These are phyloP conservation scores for Prunella himalayana DNA, from an alignment of 2,113 vertebrate species.

Conservation along the genomic window DNA sequence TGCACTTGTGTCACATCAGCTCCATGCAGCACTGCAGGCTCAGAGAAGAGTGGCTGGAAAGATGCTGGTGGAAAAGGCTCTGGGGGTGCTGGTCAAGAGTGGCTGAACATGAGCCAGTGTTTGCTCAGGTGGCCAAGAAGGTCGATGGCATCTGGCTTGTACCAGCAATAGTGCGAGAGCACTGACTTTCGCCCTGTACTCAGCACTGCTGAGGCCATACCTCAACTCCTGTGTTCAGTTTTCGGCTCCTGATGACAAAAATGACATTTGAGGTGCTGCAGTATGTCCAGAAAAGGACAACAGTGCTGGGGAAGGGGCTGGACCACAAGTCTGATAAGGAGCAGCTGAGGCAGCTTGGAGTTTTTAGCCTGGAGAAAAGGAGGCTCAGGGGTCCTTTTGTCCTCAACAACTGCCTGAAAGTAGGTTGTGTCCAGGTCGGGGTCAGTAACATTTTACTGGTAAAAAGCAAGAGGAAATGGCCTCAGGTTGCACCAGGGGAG, in stretches of 20 bases:
- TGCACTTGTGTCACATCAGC: background rate
- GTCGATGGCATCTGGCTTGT: background rate
- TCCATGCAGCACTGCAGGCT: background rate
- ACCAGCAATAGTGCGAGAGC: background rate
- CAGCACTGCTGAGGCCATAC: background rate
- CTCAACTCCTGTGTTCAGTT: background rate
- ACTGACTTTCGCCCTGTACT: no score
- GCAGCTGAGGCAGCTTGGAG: background rate
- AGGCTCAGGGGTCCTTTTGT: background rate
- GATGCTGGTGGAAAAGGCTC: background rate
- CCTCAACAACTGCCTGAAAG: background rate
- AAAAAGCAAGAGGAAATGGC: background rate
- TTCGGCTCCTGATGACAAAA: background rate
- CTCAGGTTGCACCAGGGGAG: background rate
- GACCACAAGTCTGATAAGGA: background rate
- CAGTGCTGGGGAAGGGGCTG: background rate
- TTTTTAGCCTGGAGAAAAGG: background rate
- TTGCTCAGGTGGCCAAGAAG: background rate
- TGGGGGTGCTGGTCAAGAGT: background rate
- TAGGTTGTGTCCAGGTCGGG: no score
- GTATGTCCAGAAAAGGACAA: background rate
- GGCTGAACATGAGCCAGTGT: background rate
- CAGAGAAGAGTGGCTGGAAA: background rate
- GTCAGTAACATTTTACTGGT: no score
- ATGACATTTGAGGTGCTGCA: background rate